Conservation (phyloP, 2,113 vertebrate genomes). For the Saguinus midas region DNA sequence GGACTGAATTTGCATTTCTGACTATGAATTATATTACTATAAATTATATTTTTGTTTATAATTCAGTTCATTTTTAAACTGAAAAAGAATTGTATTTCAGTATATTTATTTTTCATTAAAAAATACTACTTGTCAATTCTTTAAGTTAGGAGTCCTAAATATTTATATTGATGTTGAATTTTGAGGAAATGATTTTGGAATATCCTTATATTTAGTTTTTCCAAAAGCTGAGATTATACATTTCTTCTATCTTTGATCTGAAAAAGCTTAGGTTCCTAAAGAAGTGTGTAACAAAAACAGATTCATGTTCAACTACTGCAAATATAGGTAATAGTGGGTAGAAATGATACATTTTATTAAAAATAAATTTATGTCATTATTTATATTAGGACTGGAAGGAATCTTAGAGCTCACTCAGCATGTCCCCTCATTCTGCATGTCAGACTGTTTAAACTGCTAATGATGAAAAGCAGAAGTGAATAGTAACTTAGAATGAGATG, state of each 20-base stretch:
- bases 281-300: constrained; percentile 45
- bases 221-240: constrained; percentile 7
- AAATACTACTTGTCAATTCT: not conserved
- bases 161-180: not conserved
- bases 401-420: not conserved
- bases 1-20: constrained; percentile 50
- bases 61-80: constrained; percentile 35
- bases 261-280: constrained; percentile 48
- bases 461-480: not conserved
- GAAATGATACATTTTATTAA: constrained; percentile 17
- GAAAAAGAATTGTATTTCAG: not conserved
- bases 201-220: constrained; percentile 1
- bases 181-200: constrained; percentile 50
- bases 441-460: not conserved
- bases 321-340: constrained; percentile 50
- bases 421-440: not conserved
- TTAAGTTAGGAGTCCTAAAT: constrained; percentile 16
- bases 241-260: constrained; percentile 10
- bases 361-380: not conserved
- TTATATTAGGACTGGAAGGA: not conserved
- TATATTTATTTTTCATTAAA: not conserved
- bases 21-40: not conserved
- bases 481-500: constrained; percentile 4
- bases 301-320: constrained; percentile 19
- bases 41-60: constrained; percentile 20